Evolutionary conservation across 1,140 invertebrate genomes (phyloP).

Genomic region (Chlorops oryzae): DNA sequence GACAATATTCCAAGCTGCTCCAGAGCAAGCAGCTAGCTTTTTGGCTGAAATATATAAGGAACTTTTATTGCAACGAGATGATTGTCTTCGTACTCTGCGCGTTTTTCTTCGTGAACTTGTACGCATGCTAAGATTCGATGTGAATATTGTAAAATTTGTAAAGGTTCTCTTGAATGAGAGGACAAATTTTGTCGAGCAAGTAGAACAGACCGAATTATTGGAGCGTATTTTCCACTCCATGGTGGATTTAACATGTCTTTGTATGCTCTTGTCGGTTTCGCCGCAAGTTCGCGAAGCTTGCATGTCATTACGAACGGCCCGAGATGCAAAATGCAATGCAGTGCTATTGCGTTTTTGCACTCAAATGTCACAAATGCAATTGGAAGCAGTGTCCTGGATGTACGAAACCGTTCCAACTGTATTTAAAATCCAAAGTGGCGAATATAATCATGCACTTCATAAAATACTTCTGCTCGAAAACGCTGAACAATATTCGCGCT

Average conservation of each 20-base stretch:
- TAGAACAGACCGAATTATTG: constrained; percentile 59
- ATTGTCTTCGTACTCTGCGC: constrained; percentile 79
- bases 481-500: constrained; percentile 79
- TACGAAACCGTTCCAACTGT: constrained; percentile 69
- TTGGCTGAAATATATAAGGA: constrained; percentile 81
- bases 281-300: constrained; percentile 69
- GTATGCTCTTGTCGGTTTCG: constrained; percentile 73
- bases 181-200: constrained; percentile 51
- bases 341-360: constrained; percentile 60
- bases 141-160: constrained; percentile 67
- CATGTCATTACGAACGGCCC: constrained; percentile 33
- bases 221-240: constrained; percentile 79
- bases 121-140: constrained; percentile 71
- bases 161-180: constrained; percentile 63
- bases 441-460: constrained; percentile 73
- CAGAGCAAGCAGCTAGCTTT: constrained; percentile 67
- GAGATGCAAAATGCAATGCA: constrained; percentile 34
- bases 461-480: constrained; percentile 84
- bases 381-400: constrained; percentile 79
- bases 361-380: constrained; percentile 70
- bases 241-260: constrained; percentile 77
- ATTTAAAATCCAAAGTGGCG: constrained; percentile 64
- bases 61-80: constrained; percentile 79
- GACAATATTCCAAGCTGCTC: constrained; percentile 77
- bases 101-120: constrained; percentile 77